Percentiles rank a stretch among this genome's conserved stretches.
Evolutionary conservation across 2,113 vertebrate species (phyloP).

Genomic region (Cranoglanis bouderius): DNA sequence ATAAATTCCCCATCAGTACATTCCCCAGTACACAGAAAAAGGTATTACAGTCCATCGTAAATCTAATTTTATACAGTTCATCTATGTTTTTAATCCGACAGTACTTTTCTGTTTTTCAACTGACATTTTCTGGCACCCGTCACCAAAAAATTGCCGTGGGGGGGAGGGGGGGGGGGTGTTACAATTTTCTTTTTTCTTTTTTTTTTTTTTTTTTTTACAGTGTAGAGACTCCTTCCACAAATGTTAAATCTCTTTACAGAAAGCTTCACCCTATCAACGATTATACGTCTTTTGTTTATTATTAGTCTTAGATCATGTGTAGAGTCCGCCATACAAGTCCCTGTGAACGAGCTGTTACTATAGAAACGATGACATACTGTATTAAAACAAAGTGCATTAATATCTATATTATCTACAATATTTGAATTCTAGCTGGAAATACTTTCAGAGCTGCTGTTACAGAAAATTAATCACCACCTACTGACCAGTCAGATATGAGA

Average conservation of each 20-base stretch:
- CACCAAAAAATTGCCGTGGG: too few species aligned
- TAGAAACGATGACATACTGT: background rate
- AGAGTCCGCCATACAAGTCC: background rate
- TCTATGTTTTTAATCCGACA: too few species aligned
- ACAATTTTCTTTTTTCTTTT: too few species aligned
- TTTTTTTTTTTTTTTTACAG: too few species aligned
- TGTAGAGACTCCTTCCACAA: background rate
- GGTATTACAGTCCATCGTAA: too few species aligned
- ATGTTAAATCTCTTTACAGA: background rate
- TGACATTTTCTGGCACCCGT: too few species aligned
- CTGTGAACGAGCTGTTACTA: background rate
- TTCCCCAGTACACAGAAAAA: too few species aligned
- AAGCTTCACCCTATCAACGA: background rate
- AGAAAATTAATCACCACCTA: background rate
- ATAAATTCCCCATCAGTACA: too few species aligned
- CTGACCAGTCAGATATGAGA: background rate
- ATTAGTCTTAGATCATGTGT: background rate
- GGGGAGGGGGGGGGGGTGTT: too few species aligned
- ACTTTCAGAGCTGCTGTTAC: background rate
- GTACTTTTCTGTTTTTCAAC: too few species aligned
- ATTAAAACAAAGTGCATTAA: background rate
- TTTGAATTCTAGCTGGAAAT: background rate
- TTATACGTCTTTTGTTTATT: background rate
- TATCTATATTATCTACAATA: too few species aligned
- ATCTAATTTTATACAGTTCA: too few species aligned